Evolutionary conservation across 2,888 invertebrate genomes (phyloP).

Genomic region (Lasioglossum leucozonium): DNA sequence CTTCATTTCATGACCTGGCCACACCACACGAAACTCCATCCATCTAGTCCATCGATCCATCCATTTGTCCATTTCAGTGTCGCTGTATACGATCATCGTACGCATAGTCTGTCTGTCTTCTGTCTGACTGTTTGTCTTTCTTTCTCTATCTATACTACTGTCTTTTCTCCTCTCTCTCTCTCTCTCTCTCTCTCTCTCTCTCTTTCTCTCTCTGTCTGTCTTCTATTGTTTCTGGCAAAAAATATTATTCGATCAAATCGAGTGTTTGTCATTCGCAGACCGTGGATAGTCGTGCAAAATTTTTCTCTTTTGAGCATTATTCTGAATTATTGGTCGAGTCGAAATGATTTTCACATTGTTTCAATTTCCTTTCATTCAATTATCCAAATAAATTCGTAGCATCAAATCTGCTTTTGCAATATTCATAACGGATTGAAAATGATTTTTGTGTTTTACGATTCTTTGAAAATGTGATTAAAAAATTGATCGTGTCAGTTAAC

Average conservation of each 20-base stretch:
- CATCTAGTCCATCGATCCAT: slow-evolving; percentile 68
- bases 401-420: too few relatives aligned
- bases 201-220: neutral
- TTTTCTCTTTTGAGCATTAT: too few relatives aligned
- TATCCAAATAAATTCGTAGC: too few relatives aligned
- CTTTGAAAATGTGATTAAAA: too few relatives aligned
- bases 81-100: slow-evolving; percentile 71
- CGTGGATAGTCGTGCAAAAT: too few relatives aligned
- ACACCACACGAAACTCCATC: slow-evolving; percentile 73
- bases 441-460: too few relatives aligned
- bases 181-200: slow-evolving; percentile 15
- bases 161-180: neutral
- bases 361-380: too few relatives aligned
- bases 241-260: neutral
- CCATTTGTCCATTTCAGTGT: slow-evolving; percentile 69
- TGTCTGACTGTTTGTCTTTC: slow-evolving; percentile 30
- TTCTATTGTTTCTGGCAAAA: neutral
- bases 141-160: slow-evolving; percentile 13
- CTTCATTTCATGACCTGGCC: slow-evolving; percentile 84
- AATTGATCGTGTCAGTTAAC: too few relatives aligned
- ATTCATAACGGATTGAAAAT: too few relatives aligned
- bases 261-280: too few relatives aligned
- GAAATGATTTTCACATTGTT: too few relatives aligned
- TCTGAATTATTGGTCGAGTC: too few relatives aligned
- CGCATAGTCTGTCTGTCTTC: slow-evolving; percentile 48